Evolutionary conservation across 2,113 vertebrate species (phyloP).

Genomic region (Sigmodon hispidus): DNA sequence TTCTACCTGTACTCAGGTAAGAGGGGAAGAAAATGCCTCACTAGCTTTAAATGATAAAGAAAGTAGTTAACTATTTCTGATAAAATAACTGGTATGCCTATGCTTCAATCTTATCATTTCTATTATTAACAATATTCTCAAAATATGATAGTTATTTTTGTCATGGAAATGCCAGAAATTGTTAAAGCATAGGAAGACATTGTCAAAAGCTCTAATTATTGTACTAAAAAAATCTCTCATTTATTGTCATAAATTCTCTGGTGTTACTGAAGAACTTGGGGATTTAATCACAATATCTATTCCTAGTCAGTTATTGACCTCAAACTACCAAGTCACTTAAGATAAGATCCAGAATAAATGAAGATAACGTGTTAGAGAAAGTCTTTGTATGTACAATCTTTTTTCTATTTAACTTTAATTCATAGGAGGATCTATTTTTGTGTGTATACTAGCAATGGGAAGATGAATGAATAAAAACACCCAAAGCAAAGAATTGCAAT

Average conservation of each 20-base stretch:
- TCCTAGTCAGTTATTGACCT: constrained; percentile 57
- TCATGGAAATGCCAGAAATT: constrained; percentile 69
- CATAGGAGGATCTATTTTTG: constrained; percentile 5
- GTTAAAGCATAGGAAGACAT: constrained; percentile 65
- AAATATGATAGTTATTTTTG: constrained; percentile 71
- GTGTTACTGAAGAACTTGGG: constrained; percentile 51
- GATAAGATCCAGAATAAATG: constrained; percentile 47
- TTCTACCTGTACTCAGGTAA: constrained; percentile 23
- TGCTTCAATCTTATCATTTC: constrained; percentile 29
- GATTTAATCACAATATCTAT: constrained; percentile 65
- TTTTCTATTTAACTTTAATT: constrained; percentile 42
- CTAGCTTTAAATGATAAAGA: neutral
- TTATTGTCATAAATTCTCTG: constrained; percentile 59
- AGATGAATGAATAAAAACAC: neutral
- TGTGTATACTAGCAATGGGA: constrained; percentile 1
- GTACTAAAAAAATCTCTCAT: constrained; percentile 41
- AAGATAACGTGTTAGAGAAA: constrained; percentile 60
- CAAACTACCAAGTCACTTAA: constrained; percentile 68
- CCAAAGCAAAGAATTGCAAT: constrained; percentile 4
- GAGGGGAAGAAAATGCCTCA: neutral
- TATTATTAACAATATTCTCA: constrained; percentile 40
- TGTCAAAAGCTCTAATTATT: constrained; percentile 68
- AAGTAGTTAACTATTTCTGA: neutral
- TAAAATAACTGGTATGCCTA: constrained; percentile 26
- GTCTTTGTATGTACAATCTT: neutral